Evolutionary conservation across 2,113 vertebrate genomes (phyloP).

Genomic region (Xiphorhynchus elegans): DNA sequence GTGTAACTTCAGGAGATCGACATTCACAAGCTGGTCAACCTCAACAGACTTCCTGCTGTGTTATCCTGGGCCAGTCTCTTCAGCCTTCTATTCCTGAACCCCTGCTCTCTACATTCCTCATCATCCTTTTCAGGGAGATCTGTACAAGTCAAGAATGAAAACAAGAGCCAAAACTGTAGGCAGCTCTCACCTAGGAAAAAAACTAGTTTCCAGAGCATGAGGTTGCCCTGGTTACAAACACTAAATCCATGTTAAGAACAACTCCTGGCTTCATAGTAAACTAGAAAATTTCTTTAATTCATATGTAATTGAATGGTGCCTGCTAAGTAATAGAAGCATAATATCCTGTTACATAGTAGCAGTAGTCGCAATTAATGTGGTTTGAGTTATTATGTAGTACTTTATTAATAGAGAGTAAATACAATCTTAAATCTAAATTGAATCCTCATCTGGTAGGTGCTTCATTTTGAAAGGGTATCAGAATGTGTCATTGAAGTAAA

Average conservation of each 20-base stretch:
- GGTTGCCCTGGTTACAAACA: background rate
- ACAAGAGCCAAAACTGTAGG: background rate
- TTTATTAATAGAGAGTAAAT: slow-evolving; percentile 53
- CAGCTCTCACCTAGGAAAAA: background rate
- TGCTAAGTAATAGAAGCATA: slow-evolving; percentile 58
- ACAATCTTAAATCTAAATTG: slow-evolving; percentile 40
- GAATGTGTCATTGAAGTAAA: slow-evolving; percentile 30
- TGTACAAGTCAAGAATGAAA: background rate
- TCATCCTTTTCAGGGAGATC: background rate
- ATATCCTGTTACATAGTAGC: slow-evolving; percentile 45
- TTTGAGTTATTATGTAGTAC: slow-evolving; percentile 41
- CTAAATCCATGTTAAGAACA: background rate
- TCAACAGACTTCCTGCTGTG: background rate
- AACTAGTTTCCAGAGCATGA: background rate
- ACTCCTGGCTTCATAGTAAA: background rate
- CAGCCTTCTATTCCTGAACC: background rate
- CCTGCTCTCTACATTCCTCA: background rate
- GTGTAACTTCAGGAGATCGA: background rate
- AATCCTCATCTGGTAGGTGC: slow-evolving; percentile 37
- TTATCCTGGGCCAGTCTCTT: background rate
- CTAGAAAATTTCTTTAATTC: slow-evolving; percentile 20
- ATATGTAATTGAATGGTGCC: slow-evolving; percentile 21
- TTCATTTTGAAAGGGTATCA: slow-evolving; percentile 34
- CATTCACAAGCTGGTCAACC: background rate
- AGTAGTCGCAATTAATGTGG: slow-evolving; percentile 44